These are phyloP conservation scores for Galago senegalensis DNA, from an alignment of 2,797 vertebrate species.

Conservation along the genomic window DNA sequence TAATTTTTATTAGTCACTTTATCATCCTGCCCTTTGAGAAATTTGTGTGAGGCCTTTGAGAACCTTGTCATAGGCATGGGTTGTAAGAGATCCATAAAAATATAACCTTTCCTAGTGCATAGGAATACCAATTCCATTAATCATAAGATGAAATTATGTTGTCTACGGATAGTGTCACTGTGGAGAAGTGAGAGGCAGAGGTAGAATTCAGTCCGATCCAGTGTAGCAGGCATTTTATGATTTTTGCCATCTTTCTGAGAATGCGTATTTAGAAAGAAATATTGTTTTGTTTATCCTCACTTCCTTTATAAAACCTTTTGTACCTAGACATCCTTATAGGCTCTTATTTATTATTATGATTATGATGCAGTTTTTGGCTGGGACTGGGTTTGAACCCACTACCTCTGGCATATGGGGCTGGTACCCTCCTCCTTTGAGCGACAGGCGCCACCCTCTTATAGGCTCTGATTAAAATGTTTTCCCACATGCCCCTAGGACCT, in stretches of 20 bases:
- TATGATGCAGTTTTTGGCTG: too few species aligned
- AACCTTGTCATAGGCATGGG: slow-evolving; percentile 27
- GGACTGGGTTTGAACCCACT: too few species aligned
- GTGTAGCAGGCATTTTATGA: not conserved
- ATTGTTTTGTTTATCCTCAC: slow-evolving; percentile 18
- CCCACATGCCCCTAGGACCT: not conserved
- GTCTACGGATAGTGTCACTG: not conserved
- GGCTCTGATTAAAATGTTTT: slow-evolving; percentile 48
- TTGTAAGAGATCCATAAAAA: slow-evolving; percentile 5
- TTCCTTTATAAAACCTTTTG: slow-evolving; percentile 9
- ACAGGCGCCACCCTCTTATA: not conserved
- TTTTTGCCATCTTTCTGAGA: not conserved
- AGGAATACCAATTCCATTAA: not conserved
- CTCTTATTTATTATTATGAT: not conserved
- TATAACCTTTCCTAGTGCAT: not conserved
- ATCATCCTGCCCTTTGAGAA: slow-evolving; percentile 54
- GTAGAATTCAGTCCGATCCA: not conserved
- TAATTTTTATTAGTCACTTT: slow-evolving; percentile 64
- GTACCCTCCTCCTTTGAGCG: too few species aligned
- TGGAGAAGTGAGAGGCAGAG: not conserved
- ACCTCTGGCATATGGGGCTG: too few species aligned
- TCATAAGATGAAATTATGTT: not conserved
- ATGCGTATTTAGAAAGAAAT: slow-evolving; percentile 55
- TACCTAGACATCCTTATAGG: not conserved
- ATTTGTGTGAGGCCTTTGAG: slow-evolving; percentile 22